These are phyloP conservation scores for Clarias fuscus DNA, from an alignment of 2,797 vertebrate species.

Conservation along the genomic window DNA sequence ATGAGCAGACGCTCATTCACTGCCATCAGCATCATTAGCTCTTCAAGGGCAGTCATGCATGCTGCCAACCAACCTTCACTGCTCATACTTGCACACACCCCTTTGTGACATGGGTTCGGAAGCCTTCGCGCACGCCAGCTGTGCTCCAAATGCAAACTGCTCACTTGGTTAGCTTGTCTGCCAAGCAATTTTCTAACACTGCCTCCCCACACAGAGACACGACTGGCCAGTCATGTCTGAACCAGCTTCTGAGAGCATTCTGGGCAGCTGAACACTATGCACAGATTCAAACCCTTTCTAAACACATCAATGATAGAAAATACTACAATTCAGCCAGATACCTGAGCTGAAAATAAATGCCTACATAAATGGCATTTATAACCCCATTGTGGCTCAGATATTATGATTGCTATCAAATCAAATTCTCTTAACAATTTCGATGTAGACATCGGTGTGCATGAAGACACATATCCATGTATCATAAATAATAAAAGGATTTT, in stretches of 20 bases:
- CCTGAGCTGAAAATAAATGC: neutral
- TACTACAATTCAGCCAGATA: neutral
- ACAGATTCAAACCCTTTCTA: slow-evolving; percentile 8
- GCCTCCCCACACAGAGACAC: slow-evolving; percentile 33
- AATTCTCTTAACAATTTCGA: slow-evolving; percentile 37
- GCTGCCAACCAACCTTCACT: slow-evolving; percentile 44
- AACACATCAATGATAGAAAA: neutral
- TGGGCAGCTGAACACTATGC: slow-evolving; percentile 17
- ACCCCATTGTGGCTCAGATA: neutral
- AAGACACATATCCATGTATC: slow-evolving; percentile 22
- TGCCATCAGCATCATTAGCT: slow-evolving; percentile 50
- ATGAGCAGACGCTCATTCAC: slow-evolving; percentile 42
- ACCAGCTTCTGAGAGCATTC: slow-evolving; percentile 13
- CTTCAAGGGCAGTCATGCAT: slow-evolving; percentile 45
- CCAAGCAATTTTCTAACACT: slow-evolving; percentile 43
- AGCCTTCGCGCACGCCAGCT: slow-evolving; percentile 36
- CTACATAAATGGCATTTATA: neutral
- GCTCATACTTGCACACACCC: slow-evolving; percentile 24
- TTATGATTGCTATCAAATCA: slow-evolving; percentile 26
- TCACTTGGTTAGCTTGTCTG: slow-evolving; percentile 43
- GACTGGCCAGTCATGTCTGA: slow-evolving; percentile 30
- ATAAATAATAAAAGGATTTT: slow-evolving; percentile 34
- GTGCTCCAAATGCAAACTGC: slow-evolving; percentile 46
- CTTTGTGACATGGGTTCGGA: slow-evolving; percentile 9
- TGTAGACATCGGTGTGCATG: slow-evolving; percentile 16